phyloP scores from a whole-genome alignment of 2,888 invertebrate genomes.

The Aleiodes alternator region DNA sequence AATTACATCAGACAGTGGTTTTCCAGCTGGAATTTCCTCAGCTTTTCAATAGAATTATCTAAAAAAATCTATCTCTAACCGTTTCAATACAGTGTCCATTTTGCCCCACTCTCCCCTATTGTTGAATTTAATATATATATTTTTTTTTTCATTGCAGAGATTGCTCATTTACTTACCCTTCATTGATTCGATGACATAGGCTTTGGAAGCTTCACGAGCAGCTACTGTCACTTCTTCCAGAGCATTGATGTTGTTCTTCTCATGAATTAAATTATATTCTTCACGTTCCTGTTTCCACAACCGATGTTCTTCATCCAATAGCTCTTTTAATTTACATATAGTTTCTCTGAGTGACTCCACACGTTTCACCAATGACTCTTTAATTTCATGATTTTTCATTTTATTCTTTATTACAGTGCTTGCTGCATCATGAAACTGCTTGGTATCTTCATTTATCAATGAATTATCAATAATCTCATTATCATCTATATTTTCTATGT shows the following conservation, averaged over 20 bases:
- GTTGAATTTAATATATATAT: too few species aligned
- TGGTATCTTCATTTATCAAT: not conserved
- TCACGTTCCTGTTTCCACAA: not conserved
- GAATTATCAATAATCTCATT: not conserved
- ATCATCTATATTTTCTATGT: not conserved
- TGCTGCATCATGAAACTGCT: not conserved
- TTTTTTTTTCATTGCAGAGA: too few species aligned
- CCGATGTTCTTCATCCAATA: not conserved
- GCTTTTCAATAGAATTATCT: too few species aligned
- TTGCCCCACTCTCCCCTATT: too few species aligned
- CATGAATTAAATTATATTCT: conserved; percentile 12
- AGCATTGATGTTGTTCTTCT: not conserved
- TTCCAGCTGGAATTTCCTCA: too few species aligned
- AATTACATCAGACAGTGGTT: too few species aligned
- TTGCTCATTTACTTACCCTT: not conserved
- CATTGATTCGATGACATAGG: conserved; percentile 6
- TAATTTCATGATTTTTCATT: not conserved
- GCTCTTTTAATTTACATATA: not conserved
- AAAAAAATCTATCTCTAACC: too few species aligned
- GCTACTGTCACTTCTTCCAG: not conserved
- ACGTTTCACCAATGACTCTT: conserved; percentile 1
- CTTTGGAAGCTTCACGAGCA: conserved; percentile 13
- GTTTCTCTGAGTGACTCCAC: not conserved
- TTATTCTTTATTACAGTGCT: not conserved
- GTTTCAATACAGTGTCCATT: too few species aligned